Conservation (phyloP, 2,797 vertebrate genomes). For the Pangasius larnaudii region DNA sequence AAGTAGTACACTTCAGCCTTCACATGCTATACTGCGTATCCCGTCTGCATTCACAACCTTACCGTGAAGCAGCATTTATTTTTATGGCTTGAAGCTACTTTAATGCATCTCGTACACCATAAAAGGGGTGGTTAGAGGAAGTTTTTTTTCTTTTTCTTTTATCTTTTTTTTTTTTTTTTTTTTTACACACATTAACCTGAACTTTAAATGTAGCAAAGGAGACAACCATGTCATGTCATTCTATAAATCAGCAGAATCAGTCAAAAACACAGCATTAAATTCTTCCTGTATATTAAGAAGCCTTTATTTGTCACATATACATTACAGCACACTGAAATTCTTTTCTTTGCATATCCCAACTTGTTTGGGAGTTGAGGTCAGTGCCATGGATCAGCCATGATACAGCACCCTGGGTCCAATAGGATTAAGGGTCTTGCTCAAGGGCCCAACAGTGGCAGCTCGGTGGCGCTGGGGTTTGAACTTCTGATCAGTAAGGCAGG, state of each 20-base stretch:
- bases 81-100: conserved; percentile 3
- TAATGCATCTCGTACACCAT: background rate
- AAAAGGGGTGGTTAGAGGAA: background rate
- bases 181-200: background rate
- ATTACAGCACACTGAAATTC: too few relatives aligned
- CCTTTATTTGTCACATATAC: too few relatives aligned
- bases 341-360: too few relatives aligned
- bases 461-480: too few relatives aligned
- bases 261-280: background rate
- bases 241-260: background rate
- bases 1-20: conserved; percentile 30
- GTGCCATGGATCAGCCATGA: too few relatives aligned
- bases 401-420: too few relatives aligned
- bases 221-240: background rate
- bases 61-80: conserved; percentile 5
- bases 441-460: too few relatives aligned
- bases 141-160: too few relatives aligned
- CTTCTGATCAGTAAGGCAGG: background rate
- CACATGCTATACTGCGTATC: conserved; percentile 13
- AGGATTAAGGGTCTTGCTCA: too few relatives aligned
- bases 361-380: too few relatives aligned
- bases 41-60: conserved; percentile 18
- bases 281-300: background rate
- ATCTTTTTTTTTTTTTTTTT: background rate
- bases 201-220: conserved; percentile 2